Conservation (phyloP, 2,888 invertebrate genomes). For the Nephrocerus scutellatus region DNA sequence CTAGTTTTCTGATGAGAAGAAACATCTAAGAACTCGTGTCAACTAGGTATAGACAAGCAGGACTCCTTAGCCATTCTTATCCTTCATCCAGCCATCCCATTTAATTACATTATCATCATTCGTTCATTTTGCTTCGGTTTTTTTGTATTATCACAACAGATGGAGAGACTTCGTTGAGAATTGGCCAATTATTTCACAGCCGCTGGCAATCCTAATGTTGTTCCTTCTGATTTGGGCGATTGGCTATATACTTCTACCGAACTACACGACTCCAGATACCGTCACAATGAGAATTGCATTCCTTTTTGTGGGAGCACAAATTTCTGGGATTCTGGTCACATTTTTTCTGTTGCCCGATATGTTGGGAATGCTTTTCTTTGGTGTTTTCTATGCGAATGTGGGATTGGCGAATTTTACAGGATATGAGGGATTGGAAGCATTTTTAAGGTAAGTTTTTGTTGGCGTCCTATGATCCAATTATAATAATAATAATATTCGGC, state of each 20-base stretch:
- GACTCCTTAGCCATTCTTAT: too few species aligned
- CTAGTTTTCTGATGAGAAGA: too few species aligned
- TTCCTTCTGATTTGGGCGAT: slow-evolving; percentile 45
- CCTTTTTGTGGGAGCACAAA: slow-evolving; percentile 44
- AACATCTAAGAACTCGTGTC: too few species aligned
- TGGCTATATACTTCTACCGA: slow-evolving; percentile 40
- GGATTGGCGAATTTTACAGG: slow-evolving; percentile 49
- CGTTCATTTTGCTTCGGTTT: slow-evolving; percentile 3
- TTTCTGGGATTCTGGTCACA: slow-evolving; percentile 39
- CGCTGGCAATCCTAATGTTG: slow-evolving; percentile 39
- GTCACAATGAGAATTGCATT: slow-evolving; percentile 43
- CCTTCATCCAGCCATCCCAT: too few species aligned
- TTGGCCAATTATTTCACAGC: slow-evolving; percentile 42
- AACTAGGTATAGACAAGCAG: too few species aligned
- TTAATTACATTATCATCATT: slow-evolving; percentile 19
- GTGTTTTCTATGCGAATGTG: slow-evolving; percentile 51
- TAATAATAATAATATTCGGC: too few species aligned
- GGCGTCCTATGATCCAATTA: too few species aligned
- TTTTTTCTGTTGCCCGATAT: slow-evolving; percentile 50
- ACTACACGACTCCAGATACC: slow-evolving; percentile 34
- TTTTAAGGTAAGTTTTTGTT: slow-evolving; percentile 48
- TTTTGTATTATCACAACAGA: slow-evolving; percentile 26
- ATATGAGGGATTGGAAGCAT: slow-evolving; percentile 48
- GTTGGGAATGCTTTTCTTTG: slow-evolving; percentile 58
- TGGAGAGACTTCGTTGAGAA: slow-evolving; percentile 39